Conservation (phyloP, 1,140 invertebrate genomes). For the Drosophila mauritiana region DNA sequence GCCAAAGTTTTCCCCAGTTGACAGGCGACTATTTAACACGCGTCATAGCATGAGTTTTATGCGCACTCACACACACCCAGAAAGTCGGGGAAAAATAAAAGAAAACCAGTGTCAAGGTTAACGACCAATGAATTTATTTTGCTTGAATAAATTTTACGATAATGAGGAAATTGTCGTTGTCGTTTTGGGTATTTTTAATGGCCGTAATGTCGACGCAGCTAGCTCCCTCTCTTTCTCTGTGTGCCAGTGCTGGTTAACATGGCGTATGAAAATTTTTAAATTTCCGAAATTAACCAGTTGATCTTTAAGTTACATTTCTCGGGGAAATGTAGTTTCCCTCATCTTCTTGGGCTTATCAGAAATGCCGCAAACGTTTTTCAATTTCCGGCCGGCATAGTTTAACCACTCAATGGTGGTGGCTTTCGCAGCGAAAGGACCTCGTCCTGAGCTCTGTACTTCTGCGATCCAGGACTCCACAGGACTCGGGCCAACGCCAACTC, state of each 20-base stretch:
- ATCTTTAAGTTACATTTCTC: slow-evolving; percentile 45
- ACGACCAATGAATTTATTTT: slow-evolving; percentile 85
- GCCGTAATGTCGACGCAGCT: slow-evolving; percentile 68
- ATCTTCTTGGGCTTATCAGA: slow-evolving; percentile 63
- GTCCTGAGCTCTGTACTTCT: slow-evolving; percentile 4
- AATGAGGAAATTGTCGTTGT: slow-evolving; percentile 85
- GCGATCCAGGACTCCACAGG: not conserved
- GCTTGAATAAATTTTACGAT: slow-evolving; percentile 85
- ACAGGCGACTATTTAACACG: slow-evolving; percentile 80
- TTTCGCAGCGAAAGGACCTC: slow-evolving; percentile 22
- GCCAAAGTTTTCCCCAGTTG: slow-evolving; percentile 57
- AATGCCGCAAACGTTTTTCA: slow-evolving; percentile 82
- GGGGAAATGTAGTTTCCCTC: slow-evolving; percentile 7
- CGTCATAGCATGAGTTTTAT: slow-evolving; percentile 77
- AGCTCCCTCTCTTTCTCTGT: slow-evolving; percentile 2
- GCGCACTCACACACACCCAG: slow-evolving; percentile 31
- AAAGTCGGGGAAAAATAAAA: slow-evolving; percentile 55
- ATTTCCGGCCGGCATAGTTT: slow-evolving; percentile 78
- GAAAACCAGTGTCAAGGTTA: slow-evolving; percentile 85
- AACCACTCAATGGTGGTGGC: slow-evolving; percentile 42
- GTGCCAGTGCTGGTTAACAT: slow-evolving; percentile 16
- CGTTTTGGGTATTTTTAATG: slow-evolving; percentile 84
- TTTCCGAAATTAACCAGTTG: slow-evolving; percentile 45
- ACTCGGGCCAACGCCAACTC: slow-evolving; percentile 58
- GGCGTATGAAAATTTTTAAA: slow-evolving; percentile 12